phyloP scores from a whole-genome alignment of 2,797 vertebrate genomes.

The Trichosurus vulpecula region DNA sequence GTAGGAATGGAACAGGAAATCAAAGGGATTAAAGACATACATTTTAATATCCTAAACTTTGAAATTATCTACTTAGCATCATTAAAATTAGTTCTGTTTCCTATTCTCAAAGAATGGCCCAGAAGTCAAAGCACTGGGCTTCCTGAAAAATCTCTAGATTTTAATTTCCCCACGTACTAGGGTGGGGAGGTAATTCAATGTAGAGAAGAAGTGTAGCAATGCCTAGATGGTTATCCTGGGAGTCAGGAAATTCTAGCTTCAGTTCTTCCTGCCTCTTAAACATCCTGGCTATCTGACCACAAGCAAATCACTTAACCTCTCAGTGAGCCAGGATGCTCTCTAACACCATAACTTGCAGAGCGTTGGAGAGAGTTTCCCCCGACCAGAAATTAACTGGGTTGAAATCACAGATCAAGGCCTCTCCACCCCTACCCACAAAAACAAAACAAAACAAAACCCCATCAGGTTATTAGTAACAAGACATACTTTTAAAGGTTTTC shows the following conservation, averaged over 20 bases:
- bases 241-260: not conserved
- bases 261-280: not conserved
- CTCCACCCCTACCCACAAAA: not conserved
- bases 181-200: not conserved
- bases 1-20: not conserved
- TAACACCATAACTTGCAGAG: not conserved
- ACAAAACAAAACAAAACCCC: not conserved
- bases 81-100: not conserved
- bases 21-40: not conserved
- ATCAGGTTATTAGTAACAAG: not conserved
- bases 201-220: not conserved
- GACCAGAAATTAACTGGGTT: not conserved
- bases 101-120: not conserved
- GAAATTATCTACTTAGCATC: not conserved
- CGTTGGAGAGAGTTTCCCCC: not conserved
- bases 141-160: not conserved
- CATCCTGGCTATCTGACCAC: not conserved
- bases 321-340: not conserved
- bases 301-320: not conserved
- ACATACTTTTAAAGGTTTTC: not conserved
- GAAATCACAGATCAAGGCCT: not conserved
- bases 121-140: not conserved
- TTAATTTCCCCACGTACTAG: not conserved
- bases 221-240: not conserved
- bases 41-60: not conserved